These are phyloP conservation scores for Sympetrum striolatum DNA, from an alignment of 2,888 invertebrate genomes.

Conservation along the genomic window DNA sequence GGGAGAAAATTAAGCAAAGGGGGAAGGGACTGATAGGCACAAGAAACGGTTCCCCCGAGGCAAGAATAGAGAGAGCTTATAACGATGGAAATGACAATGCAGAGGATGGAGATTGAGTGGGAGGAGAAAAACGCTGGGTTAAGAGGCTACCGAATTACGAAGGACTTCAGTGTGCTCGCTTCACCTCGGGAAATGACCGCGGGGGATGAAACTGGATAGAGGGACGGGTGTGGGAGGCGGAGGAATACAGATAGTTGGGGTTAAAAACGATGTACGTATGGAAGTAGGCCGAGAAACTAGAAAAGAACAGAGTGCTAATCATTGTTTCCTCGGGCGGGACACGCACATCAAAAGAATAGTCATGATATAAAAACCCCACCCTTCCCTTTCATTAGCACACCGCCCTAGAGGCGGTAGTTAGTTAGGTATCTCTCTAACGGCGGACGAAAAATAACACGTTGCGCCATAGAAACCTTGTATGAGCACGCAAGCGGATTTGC, in stretches of 20 bases:
- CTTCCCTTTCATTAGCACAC: constrained; percentile 39
- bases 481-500: constrained; percentile 25
- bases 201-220: constrained; percentile 15
- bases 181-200: constrained; percentile 7
- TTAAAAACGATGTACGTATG: constrained; percentile 20
- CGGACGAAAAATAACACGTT: not conserved
- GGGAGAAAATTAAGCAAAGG: constrained; percentile 13
- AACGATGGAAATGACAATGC: constrained; percentile 40
- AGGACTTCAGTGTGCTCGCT: constrained; percentile 8
- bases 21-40: not conserved
- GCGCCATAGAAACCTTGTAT: constrained; percentile 16
- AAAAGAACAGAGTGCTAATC: constrained; percentile 15
- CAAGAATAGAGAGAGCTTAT: not conserved
- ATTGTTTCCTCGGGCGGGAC: constrained; percentile 33
- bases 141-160: constrained; percentile 34
- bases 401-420: constrained; percentile 19
- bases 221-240: not conserved
- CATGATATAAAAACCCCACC: constrained; percentile 26
- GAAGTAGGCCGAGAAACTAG: constrained; percentile 22
- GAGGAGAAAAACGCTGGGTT: not conserved
- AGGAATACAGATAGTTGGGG: constrained; percentile 18
- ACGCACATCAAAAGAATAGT: constrained; percentile 31
- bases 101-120: not conserved
- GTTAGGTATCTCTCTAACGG: constrained; percentile 15
- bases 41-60: not conserved